Base-by-base conservation (phyloP, 2,888 invertebrate genomes). In the Phortica magna region DNA sequence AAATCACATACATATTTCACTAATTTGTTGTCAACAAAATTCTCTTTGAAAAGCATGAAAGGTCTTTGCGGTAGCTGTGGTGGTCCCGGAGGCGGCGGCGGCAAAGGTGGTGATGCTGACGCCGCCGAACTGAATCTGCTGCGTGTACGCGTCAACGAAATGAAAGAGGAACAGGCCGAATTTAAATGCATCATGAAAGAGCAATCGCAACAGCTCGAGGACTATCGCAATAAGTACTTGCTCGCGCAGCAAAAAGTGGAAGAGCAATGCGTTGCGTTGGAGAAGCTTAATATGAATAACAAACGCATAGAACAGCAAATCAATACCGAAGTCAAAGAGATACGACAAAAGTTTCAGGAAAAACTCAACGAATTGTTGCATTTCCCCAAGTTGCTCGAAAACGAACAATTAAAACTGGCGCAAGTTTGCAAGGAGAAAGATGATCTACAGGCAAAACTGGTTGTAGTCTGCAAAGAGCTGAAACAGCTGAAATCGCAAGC, bases 111-210 rank as follows among this genome's bases (percentile, higher is more conserved):
- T 6, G 84, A 83, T 53, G 87, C 84, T 0, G 89, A 90, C 61
- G 84, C 89, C 4, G 86, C 90, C 0, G 87, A 87, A 48, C 75
- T 90, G 5, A 85, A 89, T 73, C 77, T 92, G 12, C 75, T 91
- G 14, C 88, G 90, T 0, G 83, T 84, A 2, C 88, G 90, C 7
- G 84, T 91, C 9, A 86, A 84, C 14, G 91, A 92, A 22, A 76
- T 90, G 73, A 88, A 88, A 71, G 91, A 91, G 77, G 91, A 92
- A 73, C 91, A 91, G 75, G 76, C 87, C 2, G 91, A 92, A 78
- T 91, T 91, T 77, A 91, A 90, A 79, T 90, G 91, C 68, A 85
- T 92, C 10, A 91, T 92, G 83, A 90, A 89, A 72, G 92, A 92
- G 75, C 91, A 92, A 78, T 89, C 91, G 0, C 84, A 88, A 22